Conservation (phyloP, 92 coral and sea anemone genomes). For the Palythoa heliodiscus region DNA sequence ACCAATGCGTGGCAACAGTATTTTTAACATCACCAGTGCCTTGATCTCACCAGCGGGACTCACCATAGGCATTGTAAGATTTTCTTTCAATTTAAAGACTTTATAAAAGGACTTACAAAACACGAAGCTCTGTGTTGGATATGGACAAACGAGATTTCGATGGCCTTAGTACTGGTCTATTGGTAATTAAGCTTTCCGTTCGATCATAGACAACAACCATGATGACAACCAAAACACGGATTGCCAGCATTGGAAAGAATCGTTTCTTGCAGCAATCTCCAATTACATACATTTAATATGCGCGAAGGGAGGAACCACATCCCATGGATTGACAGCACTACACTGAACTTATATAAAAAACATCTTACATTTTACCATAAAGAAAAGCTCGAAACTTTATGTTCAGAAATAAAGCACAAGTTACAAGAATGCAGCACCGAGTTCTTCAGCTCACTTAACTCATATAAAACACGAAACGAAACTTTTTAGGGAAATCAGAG, state of each 20-base stretch:
- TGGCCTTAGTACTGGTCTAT: constrained; percentile 37
- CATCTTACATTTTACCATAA: not conserved
- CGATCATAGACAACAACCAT: constrained; percentile 25
- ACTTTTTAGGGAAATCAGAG: not conserved
- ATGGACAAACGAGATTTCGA: constrained; percentile 48
- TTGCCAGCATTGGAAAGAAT: constrained; percentile 62
- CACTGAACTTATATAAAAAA: not conserved
- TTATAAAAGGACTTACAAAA: constrained; percentile 47
- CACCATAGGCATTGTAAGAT: constrained; percentile 49
- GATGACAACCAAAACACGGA: constrained; percentile 49
- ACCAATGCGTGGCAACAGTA: constrained; percentile 55
- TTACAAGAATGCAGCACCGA: constrained; percentile 48
- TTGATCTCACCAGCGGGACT: constrained; percentile 52
- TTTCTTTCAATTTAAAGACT: constrained; percentile 45
- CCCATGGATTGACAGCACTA: constrained; percentile 62
- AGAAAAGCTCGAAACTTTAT: constrained; percentile 42
- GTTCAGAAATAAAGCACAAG: constrained; percentile 40
- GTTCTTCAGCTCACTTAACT: constrained; percentile 54
- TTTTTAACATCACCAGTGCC: constrained; percentile 55
- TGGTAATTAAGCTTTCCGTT: constrained; percentile 37
- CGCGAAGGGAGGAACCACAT: constrained; percentile 52
- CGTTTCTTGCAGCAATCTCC: constrained; percentile 56
- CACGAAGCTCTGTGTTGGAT: constrained; percentile 47
- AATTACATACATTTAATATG: constrained; percentile 43
- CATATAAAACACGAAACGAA: constrained; percentile 17